phyloP scores from a whole-genome alignment of 2,888 invertebrate species.

The Maniola hyperantus region DNA sequence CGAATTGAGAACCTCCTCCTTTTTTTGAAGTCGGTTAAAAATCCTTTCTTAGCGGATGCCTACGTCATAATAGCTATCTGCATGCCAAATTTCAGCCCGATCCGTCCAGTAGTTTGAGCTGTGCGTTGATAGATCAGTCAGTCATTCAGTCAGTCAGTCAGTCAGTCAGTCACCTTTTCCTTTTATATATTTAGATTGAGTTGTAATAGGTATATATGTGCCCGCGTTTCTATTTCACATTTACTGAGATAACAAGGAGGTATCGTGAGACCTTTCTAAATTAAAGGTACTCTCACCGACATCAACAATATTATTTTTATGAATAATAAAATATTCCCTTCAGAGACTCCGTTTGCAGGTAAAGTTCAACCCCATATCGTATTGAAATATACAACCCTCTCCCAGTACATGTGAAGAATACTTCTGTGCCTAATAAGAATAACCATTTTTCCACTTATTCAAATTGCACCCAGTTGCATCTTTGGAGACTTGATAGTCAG shows the following conservation, averaged over 20 bases:
- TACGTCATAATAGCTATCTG: no score
- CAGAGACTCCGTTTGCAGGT: not conserved
- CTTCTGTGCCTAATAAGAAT: no score
- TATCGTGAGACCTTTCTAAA: constrained; percentile 4
- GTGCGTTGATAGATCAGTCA: no score
- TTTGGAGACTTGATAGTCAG: not conserved
- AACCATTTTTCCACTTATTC: not conserved
- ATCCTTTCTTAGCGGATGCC: no score
- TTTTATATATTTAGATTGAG: no score
- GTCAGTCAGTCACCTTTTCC: no score
- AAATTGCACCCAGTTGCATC: not conserved
- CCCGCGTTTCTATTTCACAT: not conserved
- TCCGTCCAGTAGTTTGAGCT: no score
- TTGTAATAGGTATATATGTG: not conserved
- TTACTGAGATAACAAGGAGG: not conserved
- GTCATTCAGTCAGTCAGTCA: no score
- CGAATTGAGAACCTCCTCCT: no score
- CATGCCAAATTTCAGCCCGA: no score
- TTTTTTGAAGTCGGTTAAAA: no score
- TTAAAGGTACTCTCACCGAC: not conserved
- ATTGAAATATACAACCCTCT: constrained; percentile 5
- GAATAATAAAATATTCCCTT: constrained; percentile 14
- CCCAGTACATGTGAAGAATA: not conserved
- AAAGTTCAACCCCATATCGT: not conserved
- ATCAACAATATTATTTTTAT: not conserved